Evolutionary conservation across 1,140 invertebrate species (phyloP), one percentile per base, ranked within the genome.

Genomic region (Zophobas atratus): DNA sequence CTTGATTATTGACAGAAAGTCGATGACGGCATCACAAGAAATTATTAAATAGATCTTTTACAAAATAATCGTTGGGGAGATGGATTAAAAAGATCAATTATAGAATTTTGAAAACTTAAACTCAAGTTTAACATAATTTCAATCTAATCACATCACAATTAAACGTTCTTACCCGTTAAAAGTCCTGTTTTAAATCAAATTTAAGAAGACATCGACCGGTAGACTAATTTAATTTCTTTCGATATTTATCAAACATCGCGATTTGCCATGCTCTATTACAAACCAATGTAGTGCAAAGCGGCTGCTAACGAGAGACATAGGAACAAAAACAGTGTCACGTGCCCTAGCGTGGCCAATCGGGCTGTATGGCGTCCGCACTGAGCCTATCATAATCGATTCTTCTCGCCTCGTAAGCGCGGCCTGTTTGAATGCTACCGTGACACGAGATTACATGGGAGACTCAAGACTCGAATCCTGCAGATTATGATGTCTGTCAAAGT

Each of bases 391-490:
- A 83, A 84, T 84, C 70, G 80, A 84, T 84, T 84, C 67, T 53
- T 6, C 70, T 78, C 77, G 81, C 78, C 83, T 84, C 81, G 83
- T 84, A 84, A 84, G 80, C 76, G 81, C 79, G 81, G 80, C 75
- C 70, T 36, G 63, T 82, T 82, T 80, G 79, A 84, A 84, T 78
- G 48, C 41, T 70, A 77, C 73, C 79, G 82, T 84, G 77, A 79
- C 79, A 84, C 76, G 34, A 36, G 82, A 84, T 84, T 84, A 84
- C 74, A 83, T 83, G 82, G 83, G 83, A 83, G 82, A 80, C 73
- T 74, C 36, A 5, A 51, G 38, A 57, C 8, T 49, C 46, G 55
- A 33, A 39, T 38, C 51, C 43, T 56, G 60, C 56, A 63, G 55
- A 57, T 70, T 71, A 48, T 71, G 43, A 78, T 73, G 56, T 76